Base-by-base conservation (phyloP, 2,888 invertebrate genomes). In the Tetrapedia diversipes region DNA sequence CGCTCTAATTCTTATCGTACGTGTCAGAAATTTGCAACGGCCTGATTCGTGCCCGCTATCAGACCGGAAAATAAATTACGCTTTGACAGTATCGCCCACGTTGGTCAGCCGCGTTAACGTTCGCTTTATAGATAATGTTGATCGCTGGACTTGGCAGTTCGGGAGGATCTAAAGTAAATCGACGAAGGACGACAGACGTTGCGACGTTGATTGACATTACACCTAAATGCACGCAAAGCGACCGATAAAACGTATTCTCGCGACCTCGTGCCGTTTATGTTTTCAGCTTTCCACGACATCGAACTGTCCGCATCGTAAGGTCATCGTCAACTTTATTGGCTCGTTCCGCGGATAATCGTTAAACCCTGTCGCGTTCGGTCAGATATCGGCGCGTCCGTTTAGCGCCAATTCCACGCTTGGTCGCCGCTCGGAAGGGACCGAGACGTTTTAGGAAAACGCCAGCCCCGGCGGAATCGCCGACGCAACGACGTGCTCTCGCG, bases 31-130 rank as follows among this genome's bases (percentile, higher is more conserved):
- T 45, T 74, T 24, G 45, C 49, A 43, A 75, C 67, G 75, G 54
- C 47, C 75, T 56, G 63, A 71, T 75, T 67, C 60, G 43, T 43
- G 4, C 8, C 49, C 37, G 54, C 24, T 75, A 67, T 75, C 76
- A 22, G 43, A 34, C 10, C 57, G 49, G 37, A 56, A 67, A 61
- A 43, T 76, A 49, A 67, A 63, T 57, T 61, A 45, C 75, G 22
- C 27, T 56, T 67, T 57, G 76, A 63, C 76, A 53, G 61, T 76
- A 75, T 76, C 75, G 57, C 22, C 37, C 47, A 54, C 56, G 45
- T 63, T 57, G 43, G 32, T 27, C 49, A 43, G 51, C 22, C 51
- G 43, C 37, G n/a, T 49, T 63, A 39, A 64, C 64, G 43, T 16
- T 8, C 39, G 39, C 34, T 51, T 37, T 39, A n/a, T n/a, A 56